These are phyloP conservation scores for Amphiprion percula DNA, from an alignment of 2,113 vertebrate species.

Conservation along the genomic window DNA sequence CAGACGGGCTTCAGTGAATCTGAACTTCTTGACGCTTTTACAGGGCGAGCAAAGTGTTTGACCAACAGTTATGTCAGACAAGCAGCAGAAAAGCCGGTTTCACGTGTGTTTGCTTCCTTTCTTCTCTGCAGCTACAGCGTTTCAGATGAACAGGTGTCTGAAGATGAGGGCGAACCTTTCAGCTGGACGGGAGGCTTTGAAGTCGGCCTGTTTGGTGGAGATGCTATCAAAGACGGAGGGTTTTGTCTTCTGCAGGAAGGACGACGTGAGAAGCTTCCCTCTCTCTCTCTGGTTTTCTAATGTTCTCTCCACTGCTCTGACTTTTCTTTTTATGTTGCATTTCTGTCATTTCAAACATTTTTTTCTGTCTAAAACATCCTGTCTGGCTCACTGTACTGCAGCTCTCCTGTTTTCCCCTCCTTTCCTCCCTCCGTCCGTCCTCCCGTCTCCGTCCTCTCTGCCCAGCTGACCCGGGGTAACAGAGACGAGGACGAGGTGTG, in stretches of 20 bases:
- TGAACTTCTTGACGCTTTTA: no score
- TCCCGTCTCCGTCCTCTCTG: neutral
- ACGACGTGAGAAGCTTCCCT: neutral
- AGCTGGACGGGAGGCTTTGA: constrained; percentile 32
- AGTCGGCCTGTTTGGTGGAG: constrained; percentile 29
- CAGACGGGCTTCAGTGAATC: no score
- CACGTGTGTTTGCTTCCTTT: neutral
- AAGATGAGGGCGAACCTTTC: constrained; percentile 24
- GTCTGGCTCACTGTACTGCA: neutral
- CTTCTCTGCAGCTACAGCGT: neutral
- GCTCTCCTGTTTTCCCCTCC: neutral
- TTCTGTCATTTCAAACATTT: constrained; percentile 3
- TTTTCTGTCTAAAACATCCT: neutral
- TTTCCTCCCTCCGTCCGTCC: neutral
- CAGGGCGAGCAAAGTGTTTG: no score
- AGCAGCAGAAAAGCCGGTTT: neutral
- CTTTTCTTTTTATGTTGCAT: neutral
- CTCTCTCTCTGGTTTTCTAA: neutral
- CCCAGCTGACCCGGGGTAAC: constrained; percentile 35
- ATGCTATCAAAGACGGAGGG: constrained; percentile 13
- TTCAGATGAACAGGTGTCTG: neutral
- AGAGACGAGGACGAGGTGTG: constrained; percentile 58
- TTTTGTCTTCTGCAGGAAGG: constrained; percentile 18
- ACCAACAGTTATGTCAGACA: no score
- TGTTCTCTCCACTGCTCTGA: neutral